Evolutionary conservation across 2,113 vertebrate species (phyloP).

Genomic region (Perca schrenkii): DNA sequence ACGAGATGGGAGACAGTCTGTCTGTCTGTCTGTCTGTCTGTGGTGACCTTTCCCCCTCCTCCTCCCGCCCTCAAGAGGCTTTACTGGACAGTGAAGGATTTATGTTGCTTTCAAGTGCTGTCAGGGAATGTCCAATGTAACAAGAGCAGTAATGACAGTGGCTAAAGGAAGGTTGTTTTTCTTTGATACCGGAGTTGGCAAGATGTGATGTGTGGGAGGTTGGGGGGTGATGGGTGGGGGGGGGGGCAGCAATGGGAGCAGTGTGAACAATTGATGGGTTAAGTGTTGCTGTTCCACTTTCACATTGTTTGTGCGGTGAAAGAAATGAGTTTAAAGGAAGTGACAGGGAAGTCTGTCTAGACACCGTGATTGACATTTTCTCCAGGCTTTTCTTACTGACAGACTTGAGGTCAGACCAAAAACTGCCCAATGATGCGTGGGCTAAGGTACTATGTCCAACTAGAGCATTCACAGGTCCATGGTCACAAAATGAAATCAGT

Average conservation of each 20-base stretch:
- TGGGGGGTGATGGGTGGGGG: background rate
- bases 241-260: background rate
- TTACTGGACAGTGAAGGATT: constrained; percentile 65
- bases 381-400: background rate
- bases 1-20: constrained; percentile 43
- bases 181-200: background rate
- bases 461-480: background rate
- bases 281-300: background rate
- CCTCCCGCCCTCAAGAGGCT: constrained; percentile 48
- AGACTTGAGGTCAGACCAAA: background rate
- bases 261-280: background rate
- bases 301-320: background rate
- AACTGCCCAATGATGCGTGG: background rate
- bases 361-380: background rate
- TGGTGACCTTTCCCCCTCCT: constrained; percentile 57
- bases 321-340: background rate
- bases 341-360: background rate
- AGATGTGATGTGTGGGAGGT: background rate
- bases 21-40: constrained; percentile 28
- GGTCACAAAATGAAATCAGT: background rate
- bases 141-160: constrained; percentile 34
- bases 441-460: background rate
- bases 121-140: constrained; percentile 38
- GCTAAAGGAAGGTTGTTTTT: background rate
- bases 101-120: constrained; percentile 67